Evolutionary conservation across 1,140 invertebrate genomes (phyloP), one percentile per base, ranked within the genome.

Genomic region (Chrysoperla carnea): DNA sequence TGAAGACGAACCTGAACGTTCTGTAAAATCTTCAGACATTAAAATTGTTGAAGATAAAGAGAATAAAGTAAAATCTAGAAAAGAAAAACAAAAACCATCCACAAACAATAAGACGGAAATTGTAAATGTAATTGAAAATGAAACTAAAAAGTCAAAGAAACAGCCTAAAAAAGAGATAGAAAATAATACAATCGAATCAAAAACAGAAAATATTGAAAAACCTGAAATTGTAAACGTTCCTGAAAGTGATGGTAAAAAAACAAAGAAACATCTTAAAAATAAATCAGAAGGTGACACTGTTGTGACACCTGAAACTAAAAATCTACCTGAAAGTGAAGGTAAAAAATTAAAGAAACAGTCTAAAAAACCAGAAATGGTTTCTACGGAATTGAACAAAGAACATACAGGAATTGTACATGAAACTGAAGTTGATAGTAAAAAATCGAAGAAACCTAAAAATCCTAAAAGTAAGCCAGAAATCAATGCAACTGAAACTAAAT

Each of bases 11-110:
- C 42, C 27, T 35, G 36, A 45, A 28, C 11, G 39, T 41, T 13
- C 29, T 36, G 13, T 29, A 44, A 45, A 38, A n/a, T 33, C 33
- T 36, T 11, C 15, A 45, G 28, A 44, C 39, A n/a, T 13, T 9
- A 43, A 15, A 36, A 11, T 15, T 23, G 2, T 23, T 23, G 48
- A 48, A 27, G 35, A 56, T 41, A 51, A 49, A 39, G 5, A 28
- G 47, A 46, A 35, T 15, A 7, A 12, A 43, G 33, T 33, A 15
- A 41, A 41, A 9, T 27, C 11, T 9, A 39, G 35, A 23, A 27
- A 23, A 13, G 28, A 11, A 33, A 40, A 36, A 28, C 9, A 29
- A 40, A 37, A 40, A 7, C 17, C 27, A 36, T 6, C 27, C 17
- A 6, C 5, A 31, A 6, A 3, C 6, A 29, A 17, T 8, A n/a